These are phyloP conservation scores for Lateolabrax maculatus DNA, from an alignment of 2,797 vertebrate genomes.

Conservation along the genomic window DNA sequence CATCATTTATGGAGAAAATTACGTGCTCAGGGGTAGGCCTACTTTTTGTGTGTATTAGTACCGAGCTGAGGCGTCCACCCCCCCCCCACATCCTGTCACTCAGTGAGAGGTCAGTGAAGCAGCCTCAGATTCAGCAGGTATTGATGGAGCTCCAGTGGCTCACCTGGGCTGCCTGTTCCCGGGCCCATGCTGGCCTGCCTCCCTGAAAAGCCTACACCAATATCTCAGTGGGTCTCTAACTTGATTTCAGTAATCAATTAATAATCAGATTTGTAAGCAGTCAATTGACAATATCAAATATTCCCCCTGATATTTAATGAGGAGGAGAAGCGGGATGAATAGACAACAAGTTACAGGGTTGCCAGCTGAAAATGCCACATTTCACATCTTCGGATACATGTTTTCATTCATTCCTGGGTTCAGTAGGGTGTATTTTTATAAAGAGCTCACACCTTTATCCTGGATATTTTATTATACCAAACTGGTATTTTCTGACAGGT, in stretches of 20 bases:
- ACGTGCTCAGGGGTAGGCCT: neutral
- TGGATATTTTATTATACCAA: constrained; percentile 3
- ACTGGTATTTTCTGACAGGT: neutral
- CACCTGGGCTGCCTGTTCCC: constrained; percentile 16
- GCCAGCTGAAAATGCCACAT: neutral
- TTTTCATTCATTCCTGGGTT: neutral
- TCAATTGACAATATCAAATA: neutral
- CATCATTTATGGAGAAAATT: neutral
- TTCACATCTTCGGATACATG: neutral
- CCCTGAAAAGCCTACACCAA: neutral
- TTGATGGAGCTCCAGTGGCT: constrained; percentile 49
- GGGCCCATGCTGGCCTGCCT: constrained; percentile 9
- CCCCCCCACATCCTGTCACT: neutral
- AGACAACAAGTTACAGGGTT: neutral
- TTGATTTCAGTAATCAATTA: neutral
- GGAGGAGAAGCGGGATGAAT: neutral
- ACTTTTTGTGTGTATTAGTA: neutral
- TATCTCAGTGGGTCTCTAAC: neutral
- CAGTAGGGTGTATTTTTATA: neutral
- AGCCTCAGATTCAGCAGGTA: constrained; percentile 28
- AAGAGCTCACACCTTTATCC: neutral
- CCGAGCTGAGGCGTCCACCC: neutral
- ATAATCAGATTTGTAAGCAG: neutral
- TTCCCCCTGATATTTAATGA: neutral
- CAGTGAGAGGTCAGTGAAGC: constrained; percentile 17